Conservation (phyloP, 2,797 vertebrate species). For the Malacoraja senta region DNA sequence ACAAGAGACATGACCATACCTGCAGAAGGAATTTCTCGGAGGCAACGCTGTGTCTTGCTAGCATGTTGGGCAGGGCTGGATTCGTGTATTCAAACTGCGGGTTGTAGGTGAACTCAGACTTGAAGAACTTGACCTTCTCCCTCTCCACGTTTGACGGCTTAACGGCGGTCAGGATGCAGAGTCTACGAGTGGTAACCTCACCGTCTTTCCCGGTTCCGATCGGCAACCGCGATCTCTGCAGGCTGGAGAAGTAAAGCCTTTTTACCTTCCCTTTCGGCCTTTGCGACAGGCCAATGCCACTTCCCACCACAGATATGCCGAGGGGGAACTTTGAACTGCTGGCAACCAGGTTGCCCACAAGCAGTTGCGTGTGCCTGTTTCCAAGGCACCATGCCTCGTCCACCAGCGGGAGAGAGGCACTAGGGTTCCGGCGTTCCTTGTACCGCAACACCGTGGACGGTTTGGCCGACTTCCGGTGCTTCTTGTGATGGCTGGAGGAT, state of each 20-base stretch:
- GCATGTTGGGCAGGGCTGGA: constrained; percentile 60
- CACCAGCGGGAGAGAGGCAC: constrained; percentile 43
- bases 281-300: constrained; percentile 49
- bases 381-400: constrained; percentile 48
- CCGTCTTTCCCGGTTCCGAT: constrained; percentile 53
- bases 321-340: constrained; percentile 48
- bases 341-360: constrained; percentile 46
- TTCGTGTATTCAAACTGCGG: constrained; percentile 86
- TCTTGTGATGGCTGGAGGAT: constrained; percentile 47
- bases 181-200: constrained; percentile 59
- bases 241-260: constrained; percentile 44
- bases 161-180: constrained; percentile 78
- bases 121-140: constrained; percentile 79
- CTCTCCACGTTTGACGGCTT: constrained; percentile 83
- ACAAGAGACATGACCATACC: constrained; percentile 54
- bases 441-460: constrained; percentile 41
- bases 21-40: constrained; percentile 84
- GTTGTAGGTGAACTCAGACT: constrained; percentile 75
- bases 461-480: constrained; percentile 51
- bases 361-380: constrained; percentile 48
- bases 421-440: constrained; percentile 43
- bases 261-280: constrained; percentile 51
- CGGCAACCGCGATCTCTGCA: constrained; percentile 53
- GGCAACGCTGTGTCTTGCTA: constrained; percentile 70
- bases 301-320: constrained; percentile 58